These are phyloP conservation scores for Xerus inauris DNA, from an alignment of 2,113 vertebrate genomes.

Conservation along the genomic window DNA sequence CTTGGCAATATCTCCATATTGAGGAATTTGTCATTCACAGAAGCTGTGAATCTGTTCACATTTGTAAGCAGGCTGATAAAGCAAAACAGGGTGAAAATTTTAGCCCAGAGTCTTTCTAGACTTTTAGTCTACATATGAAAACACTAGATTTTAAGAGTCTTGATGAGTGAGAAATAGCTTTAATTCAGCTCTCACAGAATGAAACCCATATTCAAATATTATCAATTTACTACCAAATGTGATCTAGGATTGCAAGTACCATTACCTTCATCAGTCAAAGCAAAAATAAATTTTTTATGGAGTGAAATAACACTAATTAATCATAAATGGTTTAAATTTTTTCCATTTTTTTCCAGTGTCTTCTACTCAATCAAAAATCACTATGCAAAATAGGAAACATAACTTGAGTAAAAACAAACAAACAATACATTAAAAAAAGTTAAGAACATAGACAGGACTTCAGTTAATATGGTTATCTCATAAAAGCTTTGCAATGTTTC, in stretches of 20 bases:
- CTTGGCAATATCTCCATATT: neutral
- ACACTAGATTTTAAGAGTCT: neutral
- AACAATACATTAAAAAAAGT: neutral
- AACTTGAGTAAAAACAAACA: neutral
- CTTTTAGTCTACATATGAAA: neutral
- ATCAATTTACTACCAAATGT: neutral
- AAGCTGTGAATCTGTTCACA: neutral
- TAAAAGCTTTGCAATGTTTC: neutral
- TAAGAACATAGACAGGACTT: neutral
- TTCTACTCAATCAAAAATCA: neutral
- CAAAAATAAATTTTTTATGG: neutral
- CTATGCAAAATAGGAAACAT: neutral
- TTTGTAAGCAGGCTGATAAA: neutral
- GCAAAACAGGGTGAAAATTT: neutral
- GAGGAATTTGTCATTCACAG: neutral
- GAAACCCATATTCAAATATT: neutral
- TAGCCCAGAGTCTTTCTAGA: neutral
- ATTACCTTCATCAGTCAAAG: neutral
- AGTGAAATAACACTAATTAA: neutral
- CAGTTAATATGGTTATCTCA: neutral
- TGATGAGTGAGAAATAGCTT: neutral
- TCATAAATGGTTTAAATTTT: neutral
- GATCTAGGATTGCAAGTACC: neutral
- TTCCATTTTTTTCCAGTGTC: neutral
- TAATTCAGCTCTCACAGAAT: neutral